These are phyloP conservation scores for Xiphophorus couchianus DNA, from an alignment of 2,113 vertebrate genomes.

Conservation along the genomic window DNA sequence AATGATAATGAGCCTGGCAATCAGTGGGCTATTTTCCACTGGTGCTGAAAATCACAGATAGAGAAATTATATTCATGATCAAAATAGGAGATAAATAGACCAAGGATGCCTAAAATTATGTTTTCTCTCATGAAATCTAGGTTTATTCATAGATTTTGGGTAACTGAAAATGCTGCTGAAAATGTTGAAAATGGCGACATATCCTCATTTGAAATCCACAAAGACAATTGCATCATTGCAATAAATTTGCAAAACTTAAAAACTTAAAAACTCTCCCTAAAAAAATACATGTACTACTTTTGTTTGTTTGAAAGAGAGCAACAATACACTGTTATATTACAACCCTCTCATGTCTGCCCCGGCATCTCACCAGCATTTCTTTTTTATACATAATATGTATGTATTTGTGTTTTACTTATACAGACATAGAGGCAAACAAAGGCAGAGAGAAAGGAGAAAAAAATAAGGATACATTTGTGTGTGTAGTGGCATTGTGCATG, in stretches of 20 bases:
- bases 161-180: background rate
- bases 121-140: background rate
- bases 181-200: background rate
- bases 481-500: background rate
- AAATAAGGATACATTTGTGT: background rate
- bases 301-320: background rate
- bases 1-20: conserved; percentile 1
- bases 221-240: background rate
- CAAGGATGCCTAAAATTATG: background rate
- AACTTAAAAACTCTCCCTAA: background rate
- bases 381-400: background rate
- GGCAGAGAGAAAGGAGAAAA: background rate
- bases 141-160: background rate
- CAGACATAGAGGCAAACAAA: background rate
- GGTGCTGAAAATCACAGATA: background rate
- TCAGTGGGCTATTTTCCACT: background rate
- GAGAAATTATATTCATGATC: conserved; percentile 7
- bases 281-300: too few relatives aligned
- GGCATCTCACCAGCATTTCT: background rate
- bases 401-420: background rate
- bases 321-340: background rate
- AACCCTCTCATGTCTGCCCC: background rate
- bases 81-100: background rate
- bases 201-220: background rate
- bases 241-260: background rate